Evolutionary conservation across 2,888 invertebrate genomes (phyloP).

Genomic region (Lacanobia wlatinum): DNA sequence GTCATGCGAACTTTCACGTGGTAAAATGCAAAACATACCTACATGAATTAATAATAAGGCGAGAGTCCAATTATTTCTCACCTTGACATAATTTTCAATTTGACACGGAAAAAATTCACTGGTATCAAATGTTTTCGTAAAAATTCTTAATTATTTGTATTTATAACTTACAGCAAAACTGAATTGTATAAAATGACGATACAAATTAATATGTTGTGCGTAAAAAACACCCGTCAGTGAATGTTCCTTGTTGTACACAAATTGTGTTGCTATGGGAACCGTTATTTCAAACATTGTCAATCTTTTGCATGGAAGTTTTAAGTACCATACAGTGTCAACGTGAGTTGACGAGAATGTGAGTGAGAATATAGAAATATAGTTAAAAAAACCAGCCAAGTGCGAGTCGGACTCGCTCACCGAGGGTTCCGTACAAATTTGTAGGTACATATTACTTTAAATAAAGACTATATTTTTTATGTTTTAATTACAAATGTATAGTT

Average conservation of each 20-base stretch:
- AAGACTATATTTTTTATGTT: too few relatives aligned
- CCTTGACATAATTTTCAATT: constrained; percentile 71
- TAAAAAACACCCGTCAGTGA: constrained; percentile 11
- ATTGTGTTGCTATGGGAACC: constrained; percentile 50
- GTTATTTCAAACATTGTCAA: constrained; percentile 49
- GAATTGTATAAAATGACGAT: background rate
- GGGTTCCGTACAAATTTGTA: too few relatives aligned
- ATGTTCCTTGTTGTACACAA: constrained; percentile 31
- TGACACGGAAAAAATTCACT: background rate
- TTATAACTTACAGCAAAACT: background rate
- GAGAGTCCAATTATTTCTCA: constrained; percentile 59
- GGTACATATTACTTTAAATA: too few relatives aligned
- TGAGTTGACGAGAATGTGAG: background rate
- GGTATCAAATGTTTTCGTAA: background rate
- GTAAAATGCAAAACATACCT: constrained; percentile 36
- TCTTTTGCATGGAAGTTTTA: constrained; percentile 1
- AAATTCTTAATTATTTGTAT: background rate
- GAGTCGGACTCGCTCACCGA: too few relatives aligned
- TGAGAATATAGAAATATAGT: too few relatives aligned
- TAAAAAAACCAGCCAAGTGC: too few relatives aligned
- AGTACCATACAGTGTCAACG: background rate
- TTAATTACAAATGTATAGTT: too few relatives aligned
- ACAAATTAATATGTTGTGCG: background rate
- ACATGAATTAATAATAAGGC: constrained; percentile 46
- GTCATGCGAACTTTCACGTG: constrained; percentile 28